phyloP scores from a whole-genome alignment of 2,888 invertebrate genomes.

The Sarcophaga variegata region DNA sequence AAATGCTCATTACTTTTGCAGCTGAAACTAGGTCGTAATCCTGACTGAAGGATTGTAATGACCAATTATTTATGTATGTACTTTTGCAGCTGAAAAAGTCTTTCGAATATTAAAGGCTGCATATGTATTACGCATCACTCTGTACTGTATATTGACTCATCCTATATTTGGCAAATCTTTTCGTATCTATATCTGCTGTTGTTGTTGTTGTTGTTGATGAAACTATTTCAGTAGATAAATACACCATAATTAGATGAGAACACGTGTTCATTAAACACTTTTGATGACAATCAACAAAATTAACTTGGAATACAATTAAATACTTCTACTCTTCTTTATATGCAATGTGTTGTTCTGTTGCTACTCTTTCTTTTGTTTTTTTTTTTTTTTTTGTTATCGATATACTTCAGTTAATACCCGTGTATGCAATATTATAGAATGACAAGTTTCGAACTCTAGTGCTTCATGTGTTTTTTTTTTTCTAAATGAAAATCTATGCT shows the following conservation, averaged over 20 bases:
- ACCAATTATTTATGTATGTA: too few species aligned
- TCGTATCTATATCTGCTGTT: neutral
- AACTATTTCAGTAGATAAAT: conserved; percentile 51
- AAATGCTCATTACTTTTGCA: too few species aligned
- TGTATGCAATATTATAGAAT: too few species aligned
- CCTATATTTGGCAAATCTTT: conserved; percentile 51
- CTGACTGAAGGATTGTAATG: too few species aligned
- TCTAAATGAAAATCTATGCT: too few species aligned
- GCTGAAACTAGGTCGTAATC: too few species aligned
- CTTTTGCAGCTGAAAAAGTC: too few species aligned
- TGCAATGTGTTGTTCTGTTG: conserved; percentile 5
- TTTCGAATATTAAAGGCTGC: too few species aligned
- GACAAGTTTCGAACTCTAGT: too few species aligned
- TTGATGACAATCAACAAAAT: conserved; percentile 68
- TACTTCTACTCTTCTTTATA: conserved; percentile 48
- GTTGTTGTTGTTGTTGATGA: neutral
- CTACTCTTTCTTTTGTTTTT: neutral
- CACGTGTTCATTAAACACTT: conserved; percentile 70
- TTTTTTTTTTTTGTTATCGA: neutral
- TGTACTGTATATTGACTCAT: neutral
- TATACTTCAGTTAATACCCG: neutral
- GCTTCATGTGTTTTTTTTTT: too few species aligned
- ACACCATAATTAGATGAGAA: conserved; percentile 68
- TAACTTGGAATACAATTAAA: conserved; percentile 67
- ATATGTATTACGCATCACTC: too few species aligned